Base-by-base conservation (phyloP, 2,888 invertebrate species). In the Bruchidius siliquastri region DNA sequence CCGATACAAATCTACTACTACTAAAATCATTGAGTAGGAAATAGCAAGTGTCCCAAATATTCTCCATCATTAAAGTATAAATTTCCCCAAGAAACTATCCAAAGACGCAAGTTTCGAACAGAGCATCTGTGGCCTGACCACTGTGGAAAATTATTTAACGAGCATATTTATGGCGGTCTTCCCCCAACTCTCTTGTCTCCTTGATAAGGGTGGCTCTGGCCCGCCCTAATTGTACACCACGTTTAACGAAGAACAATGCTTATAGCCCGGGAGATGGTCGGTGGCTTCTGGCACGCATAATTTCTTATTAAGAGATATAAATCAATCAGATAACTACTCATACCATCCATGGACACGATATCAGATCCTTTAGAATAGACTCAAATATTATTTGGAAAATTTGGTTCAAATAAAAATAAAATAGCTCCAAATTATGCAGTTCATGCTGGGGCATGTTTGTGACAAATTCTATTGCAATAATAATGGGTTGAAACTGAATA, bases 1-100 rank as follows among this genome's bases (percentile, higher is more conserved):
- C n/a, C n/a, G n/a, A n/a, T n/a, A n/a, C n/a, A n/a, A n/a, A n/a
- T n/a, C n/a, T n/a, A n/a, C n/a, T n/a, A n/a, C n/a, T n/a, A n/a
- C n/a, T n/a, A n/a, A n/a, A n/a, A n/a, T n/a, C n/a, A n/a, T 49
- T 26, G 18, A 66, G 21, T 22, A 4, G 75, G 75, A 13, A 4
- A 3, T 49, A 49, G 18, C 49, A 49, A 49, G 1, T 49, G 49
- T 13, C 49, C 49, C 49, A 49, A 49, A 3, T 49, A 49, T 49
- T 49, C 13, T 1, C 49, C 49, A 49, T 18, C 49, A n/a, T 8
- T 4, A 49, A 13, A 49, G 13, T 49, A 49, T 49, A 49, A 1
- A 49, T 49, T 49, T 13, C 13, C 49, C 49, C 49, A 49, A 8
- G 49, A 49, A 49, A 49, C 49, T 49, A 49, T 49, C 49, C 49